These are phyloP conservation scores for Takifugu flavidus DNA, from an alignment of 2,113 vertebrate species.

Conservation along the genomic window DNA sequence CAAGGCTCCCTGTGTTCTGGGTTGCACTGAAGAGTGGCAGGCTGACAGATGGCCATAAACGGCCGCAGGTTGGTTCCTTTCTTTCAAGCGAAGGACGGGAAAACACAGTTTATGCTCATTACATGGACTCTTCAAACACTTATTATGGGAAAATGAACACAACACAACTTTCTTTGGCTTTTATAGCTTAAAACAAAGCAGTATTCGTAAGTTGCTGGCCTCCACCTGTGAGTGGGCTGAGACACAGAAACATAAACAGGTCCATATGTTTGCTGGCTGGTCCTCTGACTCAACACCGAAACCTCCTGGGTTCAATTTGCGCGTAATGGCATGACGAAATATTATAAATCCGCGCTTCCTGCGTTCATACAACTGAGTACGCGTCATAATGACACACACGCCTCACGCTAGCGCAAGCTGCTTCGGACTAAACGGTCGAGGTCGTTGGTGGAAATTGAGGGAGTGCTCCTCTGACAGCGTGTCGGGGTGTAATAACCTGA, in stretches of 20 bases:
- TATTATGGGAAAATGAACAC: too few relatives aligned
- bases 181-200: neutral
- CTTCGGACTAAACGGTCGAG: constrained; percentile 24
- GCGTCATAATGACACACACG: neutral
- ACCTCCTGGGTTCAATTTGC: constrained; percentile 19
- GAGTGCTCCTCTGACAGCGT: constrained; percentile 9
- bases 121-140: too few relatives aligned
- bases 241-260: constrained; percentile 13
- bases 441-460: constrained; percentile 12
- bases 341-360: constrained; percentile 9
- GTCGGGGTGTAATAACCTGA: neutral
- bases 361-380: constrained; percentile 5
- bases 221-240: neutral
- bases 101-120: neutral
- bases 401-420: constrained; percentile 3
- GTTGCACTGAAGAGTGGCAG: constrained; percentile 28
- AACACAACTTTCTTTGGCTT: neutral
- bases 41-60: constrained; percentile 23
- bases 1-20: constrained; percentile 55
- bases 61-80: constrained; percentile 8
- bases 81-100: constrained; percentile 3
- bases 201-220: neutral
- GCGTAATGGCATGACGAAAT: constrained; percentile 17
- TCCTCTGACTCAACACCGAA: constrained; percentile 21
- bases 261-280: constrained; percentile 28